Evolutionary conservation across 2,888 invertebrate species (phyloP).

Genomic region (Ochropacha duplaris): DNA sequence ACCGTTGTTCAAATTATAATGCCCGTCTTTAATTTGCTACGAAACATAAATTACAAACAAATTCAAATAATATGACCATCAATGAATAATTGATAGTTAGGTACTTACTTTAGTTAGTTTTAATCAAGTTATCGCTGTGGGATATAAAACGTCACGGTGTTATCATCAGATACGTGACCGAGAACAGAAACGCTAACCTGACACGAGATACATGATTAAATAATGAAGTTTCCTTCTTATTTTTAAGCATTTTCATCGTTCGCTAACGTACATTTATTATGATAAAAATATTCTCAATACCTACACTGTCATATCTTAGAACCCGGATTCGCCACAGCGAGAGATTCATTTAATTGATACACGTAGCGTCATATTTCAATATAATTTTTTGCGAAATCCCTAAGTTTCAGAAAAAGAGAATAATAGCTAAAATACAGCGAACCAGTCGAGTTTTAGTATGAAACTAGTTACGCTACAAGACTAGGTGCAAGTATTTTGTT

Average conservation of each 20-base stretch:
- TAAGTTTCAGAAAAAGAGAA: not conserved
- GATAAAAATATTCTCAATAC: not conserved
- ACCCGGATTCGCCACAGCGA: not conserved
- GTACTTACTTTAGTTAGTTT: too few relatives aligned
- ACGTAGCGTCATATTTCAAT: not conserved
- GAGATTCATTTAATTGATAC: not conserved
- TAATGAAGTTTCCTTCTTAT: not conserved
- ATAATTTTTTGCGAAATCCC: not conserved
- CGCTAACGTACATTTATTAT: not conserved
- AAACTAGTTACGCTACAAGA: too few relatives aligned
- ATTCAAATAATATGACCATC: not conserved
- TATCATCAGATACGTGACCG: conserved; percentile 3
- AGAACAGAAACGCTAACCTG: not conserved
- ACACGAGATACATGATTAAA: not conserved
- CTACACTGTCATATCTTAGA: not conserved
- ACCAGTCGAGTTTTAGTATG: too few relatives aligned
- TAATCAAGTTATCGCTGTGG: not conserved
- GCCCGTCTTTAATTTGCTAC: too few relatives aligned
- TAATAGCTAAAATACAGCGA: too few relatives aligned
- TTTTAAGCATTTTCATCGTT: not conserved
- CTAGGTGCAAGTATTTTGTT: too few relatives aligned
- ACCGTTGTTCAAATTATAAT: too few relatives aligned
- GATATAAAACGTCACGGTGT: not conserved
- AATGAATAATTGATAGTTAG: too few relatives aligned
- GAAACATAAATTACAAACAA: not conserved